Base-by-base conservation (phyloP, 2,888 invertebrate species). In the Pinctada fucata region DNA sequence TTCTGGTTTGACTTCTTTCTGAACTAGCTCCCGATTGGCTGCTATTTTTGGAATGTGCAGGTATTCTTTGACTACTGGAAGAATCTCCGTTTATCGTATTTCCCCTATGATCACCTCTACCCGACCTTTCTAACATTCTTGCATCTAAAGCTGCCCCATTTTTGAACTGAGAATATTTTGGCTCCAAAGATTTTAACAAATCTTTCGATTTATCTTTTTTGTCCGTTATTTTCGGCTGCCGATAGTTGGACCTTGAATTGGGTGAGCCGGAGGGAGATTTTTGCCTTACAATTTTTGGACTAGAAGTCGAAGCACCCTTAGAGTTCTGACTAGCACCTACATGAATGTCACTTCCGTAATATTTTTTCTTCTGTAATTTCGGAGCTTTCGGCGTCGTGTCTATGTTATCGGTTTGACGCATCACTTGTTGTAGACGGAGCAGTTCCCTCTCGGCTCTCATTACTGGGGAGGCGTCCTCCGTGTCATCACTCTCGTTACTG, bases 361-460 rank as follows among this genome's bases (percentile, higher is more conserved):
- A 89, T 78, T 89, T 89, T 72, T 86, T 86, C 82, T 88, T 87
- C 2, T 85, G 82, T 76, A 84, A 85, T 0, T 83, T 86, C 10
- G 82, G 81, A 6, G 81, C 83, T 45, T 83, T 79, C 2, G 83
- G 80, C 8, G 65, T 51, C 47, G 47, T 75, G 78, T 69, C 83
- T 84, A 63, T 84, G 78, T 8, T 79, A 76, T 81, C 80, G 31
- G 84, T 78, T 47, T 84, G 82, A 64, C 85, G 71, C 83, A 84
- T 83, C 72, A 85, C 83, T 49, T 84, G 82, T 50, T 88, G 85
- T n/a, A 89, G 80, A 64, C 83, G 85, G n/a, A 83, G 84, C 47
- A 89, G 78, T 58, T 90, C 89, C 47, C 85, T 79, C 79, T 90
- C 90, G 5, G 90, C 90, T 75, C 85, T 85, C 67, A 90, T 82